Percentiles rank a stretch among this genome's conserved stretches.
phyloP scores from a whole-genome alignment of 2,888 invertebrate species.

The Diarsia rubi region DNA sequence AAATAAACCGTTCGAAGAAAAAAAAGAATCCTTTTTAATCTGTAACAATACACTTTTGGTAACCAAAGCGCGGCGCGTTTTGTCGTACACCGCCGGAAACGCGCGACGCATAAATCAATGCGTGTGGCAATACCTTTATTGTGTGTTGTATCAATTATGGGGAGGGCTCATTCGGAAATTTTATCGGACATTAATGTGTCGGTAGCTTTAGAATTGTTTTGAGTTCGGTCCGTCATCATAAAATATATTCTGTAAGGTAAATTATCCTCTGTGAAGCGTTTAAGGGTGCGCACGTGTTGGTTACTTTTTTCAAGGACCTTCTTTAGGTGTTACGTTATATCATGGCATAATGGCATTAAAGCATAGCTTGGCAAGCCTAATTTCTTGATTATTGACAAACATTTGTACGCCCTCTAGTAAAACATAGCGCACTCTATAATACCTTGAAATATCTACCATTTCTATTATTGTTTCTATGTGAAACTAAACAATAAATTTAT shows the following conservation, averaged over 20 bases:
- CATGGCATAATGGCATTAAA: no score
- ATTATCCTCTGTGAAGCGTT: not conserved
- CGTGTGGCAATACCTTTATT: slow-evolving; percentile 66
- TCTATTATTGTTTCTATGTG: no score
- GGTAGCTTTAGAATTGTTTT: slow-evolving; percentile 41
- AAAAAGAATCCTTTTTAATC: slow-evolving; percentile 47
- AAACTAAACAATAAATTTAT: no score
- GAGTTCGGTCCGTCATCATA: slow-evolving; percentile 44
- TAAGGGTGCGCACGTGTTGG: slow-evolving; percentile 7
- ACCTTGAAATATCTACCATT: no score
- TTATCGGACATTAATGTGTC: slow-evolving; percentile 62
- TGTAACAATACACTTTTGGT: slow-evolving; percentile 60
- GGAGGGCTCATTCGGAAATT: slow-evolving; percentile 57
- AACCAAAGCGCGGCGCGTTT: slow-evolving; percentile 54
- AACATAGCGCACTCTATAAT: no score
- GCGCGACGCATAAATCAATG: slow-evolving; percentile 63
- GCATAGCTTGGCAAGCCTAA: no score
- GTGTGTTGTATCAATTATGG: slow-evolving; percentile 65
- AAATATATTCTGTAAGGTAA: slow-evolving; percentile 39
- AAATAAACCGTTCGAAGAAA: slow-evolving; percentile 29
- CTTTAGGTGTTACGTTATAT: not conserved
- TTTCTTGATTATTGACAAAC: no score
- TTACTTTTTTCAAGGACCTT: not conserved
- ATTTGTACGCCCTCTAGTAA: no score
- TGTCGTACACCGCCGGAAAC: slow-evolving; percentile 62